Evolutionary conservation across 2,113 vertebrate species (phyloP).

Genomic region (Catharus minimus): DNA sequence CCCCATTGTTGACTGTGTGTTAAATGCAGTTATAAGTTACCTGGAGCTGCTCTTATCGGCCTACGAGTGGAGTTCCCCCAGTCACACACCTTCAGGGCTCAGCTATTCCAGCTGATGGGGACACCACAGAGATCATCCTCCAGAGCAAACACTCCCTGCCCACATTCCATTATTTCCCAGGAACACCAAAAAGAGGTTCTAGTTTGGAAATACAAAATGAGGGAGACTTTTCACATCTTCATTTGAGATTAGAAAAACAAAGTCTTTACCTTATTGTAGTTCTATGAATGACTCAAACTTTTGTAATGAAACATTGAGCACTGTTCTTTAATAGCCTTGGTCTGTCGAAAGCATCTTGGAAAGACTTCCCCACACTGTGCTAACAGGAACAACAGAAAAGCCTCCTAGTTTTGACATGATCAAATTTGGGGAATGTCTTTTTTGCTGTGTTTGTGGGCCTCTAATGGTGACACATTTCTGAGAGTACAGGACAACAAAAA

Average conservation of each 20-base stretch:
- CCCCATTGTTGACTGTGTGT: background rate
- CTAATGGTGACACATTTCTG: background rate
- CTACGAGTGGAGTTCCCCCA: background rate
- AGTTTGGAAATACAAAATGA: background rate
- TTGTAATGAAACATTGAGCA: background rate
- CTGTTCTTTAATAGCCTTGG: background rate
- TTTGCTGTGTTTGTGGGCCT: background rate
- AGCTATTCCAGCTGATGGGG: background rate
- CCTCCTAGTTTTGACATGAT: background rate
- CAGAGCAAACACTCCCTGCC: background rate
- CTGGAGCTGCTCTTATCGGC: background rate
- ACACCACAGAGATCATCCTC: background rate
- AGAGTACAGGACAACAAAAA: background rate
- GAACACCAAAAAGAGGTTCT: background rate
- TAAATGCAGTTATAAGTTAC: background rate
- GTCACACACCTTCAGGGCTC: background rate
- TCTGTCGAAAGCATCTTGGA: background rate
- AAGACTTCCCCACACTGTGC: background rate
- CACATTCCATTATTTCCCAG: background rate
- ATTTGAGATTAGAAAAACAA: background rate
- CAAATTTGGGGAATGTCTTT: background rate
- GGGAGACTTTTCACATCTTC: background rate
- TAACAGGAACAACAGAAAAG: background rate
- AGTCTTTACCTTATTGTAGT: background rate
- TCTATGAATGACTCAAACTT: background rate